These are phyloP conservation scores for Drosophila parabipectinata DNA, from an alignment of 1,140 invertebrate species.

Conservation along the genomic window DNA sequence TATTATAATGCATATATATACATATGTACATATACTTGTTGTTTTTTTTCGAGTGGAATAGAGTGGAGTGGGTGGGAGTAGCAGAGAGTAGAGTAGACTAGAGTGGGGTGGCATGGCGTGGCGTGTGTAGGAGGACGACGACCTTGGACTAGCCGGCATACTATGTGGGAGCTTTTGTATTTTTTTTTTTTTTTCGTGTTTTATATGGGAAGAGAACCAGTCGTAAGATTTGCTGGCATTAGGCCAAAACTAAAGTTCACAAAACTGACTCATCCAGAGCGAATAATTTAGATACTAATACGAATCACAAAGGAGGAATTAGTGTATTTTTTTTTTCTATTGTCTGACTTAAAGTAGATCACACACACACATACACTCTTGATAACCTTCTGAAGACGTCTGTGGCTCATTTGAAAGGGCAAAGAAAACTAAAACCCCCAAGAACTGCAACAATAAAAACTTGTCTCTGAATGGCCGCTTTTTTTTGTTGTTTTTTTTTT, in stretches of 20 bases:
- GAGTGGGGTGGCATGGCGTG: conserved; percentile 4
- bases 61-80: conserved; percentile 7
- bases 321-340: background rate
- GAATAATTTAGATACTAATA: conserved; percentile 14
- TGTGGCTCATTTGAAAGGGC: conserved; percentile 32
- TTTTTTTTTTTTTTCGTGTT: background rate
- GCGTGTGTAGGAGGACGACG: conserved; percentile 67
- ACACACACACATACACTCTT: background rate
- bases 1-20: conserved; percentile 4
- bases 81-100: background rate
- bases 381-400: conserved; percentile 23
- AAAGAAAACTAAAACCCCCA: conserved; percentile 21
- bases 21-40: background rate
- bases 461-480: conserved; percentile 19
- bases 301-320: conserved; percentile 9
- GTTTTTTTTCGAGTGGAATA: conserved; percentile 6
- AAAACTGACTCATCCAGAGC: conserved; percentile 30
- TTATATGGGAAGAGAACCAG: background rate
- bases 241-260: conserved; percentile 43
- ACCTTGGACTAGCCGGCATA: conserved; percentile 52
- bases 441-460: conserved; percentile 37
- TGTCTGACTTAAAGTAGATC: conserved; percentile 33
- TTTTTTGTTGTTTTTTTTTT: conserved; percentile 9
- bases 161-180: background rate
- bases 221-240: conserved; percentile 16